These are phyloP conservation scores for Leucophora obtusa DNA, from an alignment of 2,888 invertebrate genomes.

Conservation along the genomic window DNA sequence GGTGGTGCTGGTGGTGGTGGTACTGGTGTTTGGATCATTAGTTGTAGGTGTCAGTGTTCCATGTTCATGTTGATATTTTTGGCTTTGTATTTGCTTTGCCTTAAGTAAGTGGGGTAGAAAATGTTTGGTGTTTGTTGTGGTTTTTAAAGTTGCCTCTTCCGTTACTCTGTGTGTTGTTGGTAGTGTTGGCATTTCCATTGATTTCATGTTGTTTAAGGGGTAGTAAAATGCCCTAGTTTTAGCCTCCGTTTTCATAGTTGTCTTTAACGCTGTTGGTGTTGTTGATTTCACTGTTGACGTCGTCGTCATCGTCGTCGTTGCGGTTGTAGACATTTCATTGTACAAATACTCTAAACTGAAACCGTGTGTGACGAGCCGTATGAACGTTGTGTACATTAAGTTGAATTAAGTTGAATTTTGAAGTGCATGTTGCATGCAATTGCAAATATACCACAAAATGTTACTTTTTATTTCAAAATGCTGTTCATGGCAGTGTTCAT, in stretches of 20 bases:
- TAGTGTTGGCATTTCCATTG: conserved; percentile 40
- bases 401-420: conserved; percentile 70
- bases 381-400: conserved; percentile 68
- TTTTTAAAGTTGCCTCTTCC: conserved; percentile 46
- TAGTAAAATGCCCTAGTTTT: conserved; percentile 40
- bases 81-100: conserved; percentile 19
- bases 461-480: conserved; percentile 37
- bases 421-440: conserved; percentile 71
- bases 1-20: neutral
- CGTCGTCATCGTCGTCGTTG: conserved; percentile 46
- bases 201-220: conserved; percentile 33
- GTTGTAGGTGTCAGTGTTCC: conserved; percentile 35
- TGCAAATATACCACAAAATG: conserved; percentile 62
- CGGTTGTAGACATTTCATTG: conserved; percentile 74
- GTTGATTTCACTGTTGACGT: conserved; percentile 43
- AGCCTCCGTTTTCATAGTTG: conserved; percentile 32
- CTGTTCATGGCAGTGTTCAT: conserved; percentile 17
- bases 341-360: conserved; percentile 75
- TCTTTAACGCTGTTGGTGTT: conserved; percentile 6
- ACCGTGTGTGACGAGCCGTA: conserved; percentile 69
- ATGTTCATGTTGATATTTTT: conserved; percentile 24
- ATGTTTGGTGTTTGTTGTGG: conserved; percentile 56
- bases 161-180: conserved; percentile 12
- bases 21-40: neutral
- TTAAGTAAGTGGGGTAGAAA: conserved; percentile 56